Evolutionary conservation across 2,113 vertebrate species (phyloP).

Genomic region (Gila orcuttii): DNA sequence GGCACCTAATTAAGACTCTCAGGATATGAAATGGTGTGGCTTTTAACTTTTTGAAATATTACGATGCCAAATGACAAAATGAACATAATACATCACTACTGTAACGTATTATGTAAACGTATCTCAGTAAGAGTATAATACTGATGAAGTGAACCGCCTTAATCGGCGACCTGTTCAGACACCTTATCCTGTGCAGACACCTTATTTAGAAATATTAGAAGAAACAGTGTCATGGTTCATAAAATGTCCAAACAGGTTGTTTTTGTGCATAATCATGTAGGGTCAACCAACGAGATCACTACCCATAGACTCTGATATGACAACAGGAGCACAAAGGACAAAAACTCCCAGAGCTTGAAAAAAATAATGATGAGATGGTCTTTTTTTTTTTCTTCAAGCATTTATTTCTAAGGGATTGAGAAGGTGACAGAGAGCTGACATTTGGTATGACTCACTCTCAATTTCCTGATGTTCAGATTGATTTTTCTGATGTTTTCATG

Average conservation of each 20-base stretch:
- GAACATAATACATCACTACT: constrained; percentile 37
- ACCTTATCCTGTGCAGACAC: constrained; percentile 13
- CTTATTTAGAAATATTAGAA: constrained; percentile 26
- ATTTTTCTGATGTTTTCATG: constrained; percentile 48
- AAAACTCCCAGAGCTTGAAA: neutral
- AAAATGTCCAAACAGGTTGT: neutral
- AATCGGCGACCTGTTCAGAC: constrained; percentile 4
- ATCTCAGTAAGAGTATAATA: constrained; percentile 25
- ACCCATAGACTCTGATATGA: neutral
- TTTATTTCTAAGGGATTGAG: constrained; percentile 36
- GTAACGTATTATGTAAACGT: no score
- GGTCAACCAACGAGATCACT: neutral
- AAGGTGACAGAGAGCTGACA: constrained; percentile 46
- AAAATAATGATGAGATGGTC: neutral
- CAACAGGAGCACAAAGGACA: neutral
- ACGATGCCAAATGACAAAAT: constrained; percentile 30
- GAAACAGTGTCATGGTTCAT: neutral
- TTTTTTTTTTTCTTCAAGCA: constrained; percentile 7
- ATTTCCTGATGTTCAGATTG: constrained; percentile 24
- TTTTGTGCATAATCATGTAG: neutral
- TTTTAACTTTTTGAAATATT: constrained; percentile 34
- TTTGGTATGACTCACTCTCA: constrained; percentile 41
- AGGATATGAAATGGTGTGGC: neutral
- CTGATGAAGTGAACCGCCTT: constrained; percentile 27
- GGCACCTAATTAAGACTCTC: constrained; percentile 34